Base-by-base conservation (phyloP, 1,140 invertebrate genomes). In the Hylaeus volcanicus region DNA sequence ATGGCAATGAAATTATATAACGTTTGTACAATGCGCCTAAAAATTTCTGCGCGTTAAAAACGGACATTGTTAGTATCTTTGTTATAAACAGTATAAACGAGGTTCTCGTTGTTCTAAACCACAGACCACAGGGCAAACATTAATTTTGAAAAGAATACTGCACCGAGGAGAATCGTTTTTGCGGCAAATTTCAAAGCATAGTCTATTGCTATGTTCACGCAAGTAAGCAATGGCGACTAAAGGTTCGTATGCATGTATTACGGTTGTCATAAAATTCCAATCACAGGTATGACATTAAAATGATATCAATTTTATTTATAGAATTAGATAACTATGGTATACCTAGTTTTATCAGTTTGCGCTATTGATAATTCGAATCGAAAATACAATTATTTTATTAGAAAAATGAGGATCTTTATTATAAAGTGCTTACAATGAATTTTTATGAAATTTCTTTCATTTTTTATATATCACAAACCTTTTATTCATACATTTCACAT, bases 1-100 rank as follows among this genome's bases (percentile, higher is more conserved):
- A 68, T 41, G 92, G 91, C 48, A 93, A 78, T 61, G 81, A 84
- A 77, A 89, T 82, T 64, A 88, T 79, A 48, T 87, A 92, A 75
- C 86, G 88, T 53, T 85, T 64, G 64, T 79, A 91, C 41, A 92
- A 86, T 72, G 89, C 80, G 53, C 88, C 88, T 48, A 92, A 85
- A 81, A 91, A 89, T 41, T 92, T 76, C 73, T 83, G 84, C 8
- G 86, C 84, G 64, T 90, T 87, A 69, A 86, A 84, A 74, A 89
- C 66, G 66, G 84, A 89, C 91, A 92, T 92, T 86, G 84, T 86
- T 80, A 86, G 72, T 81, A 9, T 78, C 15, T 74, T 80, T 74
- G 9, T 73, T 83, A 69, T 41, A 73, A 86, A 86, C 14, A 83
- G 66, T 74, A 77, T 14, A 71, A 85, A 82, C 43, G n/a, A 74